Conservation (phyloP, 2,888 invertebrate species). For the Furcula furcula region DNA sequence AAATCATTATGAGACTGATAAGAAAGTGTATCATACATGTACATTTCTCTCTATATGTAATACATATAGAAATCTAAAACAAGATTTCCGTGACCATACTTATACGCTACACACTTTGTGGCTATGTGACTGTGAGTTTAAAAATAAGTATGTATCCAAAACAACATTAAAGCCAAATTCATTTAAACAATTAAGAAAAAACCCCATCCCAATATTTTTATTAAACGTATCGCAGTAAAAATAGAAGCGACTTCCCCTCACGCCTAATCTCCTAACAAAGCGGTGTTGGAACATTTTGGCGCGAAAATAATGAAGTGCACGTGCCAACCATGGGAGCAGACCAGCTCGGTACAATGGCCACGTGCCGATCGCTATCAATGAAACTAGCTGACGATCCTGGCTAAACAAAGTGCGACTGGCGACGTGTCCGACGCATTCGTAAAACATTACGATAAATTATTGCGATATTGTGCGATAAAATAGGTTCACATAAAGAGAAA, state of each 20-base stretch:
- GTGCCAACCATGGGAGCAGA: slow-evolving; percentile 46
- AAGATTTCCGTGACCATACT: no score
- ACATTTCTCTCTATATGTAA: no score
- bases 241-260: slow-evolving; percentile 45
- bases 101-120: no score
- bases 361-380: slow-evolving; percentile 73
- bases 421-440: slow-evolving; percentile 6
- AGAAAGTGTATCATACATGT: no score
- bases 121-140: no score
- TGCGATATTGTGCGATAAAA: slow-evolving; percentile 15
- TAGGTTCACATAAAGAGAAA: slow-evolving; percentile 21
- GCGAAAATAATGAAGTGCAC: slow-evolving; percentile 80
- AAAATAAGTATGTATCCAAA: no score
- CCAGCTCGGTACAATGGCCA: slow-evolving; percentile 47
- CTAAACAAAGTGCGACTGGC: slow-evolving; percentile 46
- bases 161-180: neutral
- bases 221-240: slow-evolving; percentile 30
- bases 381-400: slow-evolving; percentile 30
- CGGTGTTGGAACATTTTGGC: slow-evolving; percentile 78
- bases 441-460: slow-evolving; percentile 48
- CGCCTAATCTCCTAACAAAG: slow-evolving; percentile 80
- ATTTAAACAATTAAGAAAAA: neutral
- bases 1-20: no score
- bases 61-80: no score
- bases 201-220: slow-evolving; percentile 18